Conservation (phyloP, 2,113 vertebrate genomes). For the Eclectus roratus region DNA sequence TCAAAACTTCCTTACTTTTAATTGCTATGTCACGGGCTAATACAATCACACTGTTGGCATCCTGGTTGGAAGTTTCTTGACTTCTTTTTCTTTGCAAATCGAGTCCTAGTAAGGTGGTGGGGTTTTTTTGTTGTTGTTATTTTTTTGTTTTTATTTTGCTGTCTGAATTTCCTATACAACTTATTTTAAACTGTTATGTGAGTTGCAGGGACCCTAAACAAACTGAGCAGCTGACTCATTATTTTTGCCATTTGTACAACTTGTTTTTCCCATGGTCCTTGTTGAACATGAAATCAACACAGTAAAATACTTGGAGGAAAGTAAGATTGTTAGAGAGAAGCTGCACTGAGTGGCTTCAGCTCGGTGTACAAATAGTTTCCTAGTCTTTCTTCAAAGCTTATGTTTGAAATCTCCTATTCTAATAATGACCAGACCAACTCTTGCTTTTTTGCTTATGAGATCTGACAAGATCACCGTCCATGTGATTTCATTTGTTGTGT, state of each 20-base stretch:
- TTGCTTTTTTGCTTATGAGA: conserved; percentile 30
- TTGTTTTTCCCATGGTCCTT: background rate
- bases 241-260: background rate
- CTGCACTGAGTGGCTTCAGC: background rate
- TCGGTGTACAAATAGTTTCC: background rate
- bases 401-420: background rate
- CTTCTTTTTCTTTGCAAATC: background rate
- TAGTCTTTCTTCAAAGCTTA: background rate
- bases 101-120: background rate
- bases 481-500: conserved; percentile 44
- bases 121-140: background rate
- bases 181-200: background rate
- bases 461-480: conserved; percentile 33
- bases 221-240: background rate
- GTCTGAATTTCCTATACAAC: background rate
- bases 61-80: background rate
- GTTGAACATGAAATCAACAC: background rate
- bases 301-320: background rate
- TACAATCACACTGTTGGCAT: background rate
- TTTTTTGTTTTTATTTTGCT: background rate
- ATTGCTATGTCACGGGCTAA: background rate
- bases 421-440: background rate
- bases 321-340: background rate
- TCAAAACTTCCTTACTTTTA: background rate
- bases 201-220: background rate